phyloP scores from a whole-genome alignment of 1,140 invertebrate species.

The Diorhabda carinulata region DNA sequence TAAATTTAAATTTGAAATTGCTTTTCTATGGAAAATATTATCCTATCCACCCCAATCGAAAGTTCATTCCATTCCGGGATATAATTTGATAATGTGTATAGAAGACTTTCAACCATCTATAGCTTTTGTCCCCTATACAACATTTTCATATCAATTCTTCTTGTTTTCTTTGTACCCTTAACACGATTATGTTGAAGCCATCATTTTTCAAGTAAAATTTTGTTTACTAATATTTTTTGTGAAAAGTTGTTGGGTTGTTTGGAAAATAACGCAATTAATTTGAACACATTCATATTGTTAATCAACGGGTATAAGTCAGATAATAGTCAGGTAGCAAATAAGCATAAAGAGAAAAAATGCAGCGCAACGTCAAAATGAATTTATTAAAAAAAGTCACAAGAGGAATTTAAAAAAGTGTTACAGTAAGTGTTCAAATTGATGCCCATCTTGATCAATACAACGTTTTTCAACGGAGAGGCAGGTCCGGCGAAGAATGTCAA shows the following conservation, averaged over 20 bases:
- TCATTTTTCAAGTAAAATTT: conserved; percentile 21
- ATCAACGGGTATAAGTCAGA: no score
- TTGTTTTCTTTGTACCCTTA: conserved; percentile 11
- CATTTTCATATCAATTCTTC: conserved; percentile 8
- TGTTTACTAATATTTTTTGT: conserved; percentile 18
- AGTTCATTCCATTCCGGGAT: background rate
- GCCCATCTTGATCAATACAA: no score
- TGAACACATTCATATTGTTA: no score
- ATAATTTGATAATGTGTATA: conserved; percentile 15
- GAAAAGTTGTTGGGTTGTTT: background rate
- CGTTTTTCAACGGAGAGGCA: no score
- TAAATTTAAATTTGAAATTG: conserved; percentile 3
- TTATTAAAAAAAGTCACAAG: no score
- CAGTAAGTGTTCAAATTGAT: no score
- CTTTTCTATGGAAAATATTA: background rate
- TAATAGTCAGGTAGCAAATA: no score
- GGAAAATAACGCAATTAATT: background rate
- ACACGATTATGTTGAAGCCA: conserved; percentile 26
- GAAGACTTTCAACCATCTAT: background rate
- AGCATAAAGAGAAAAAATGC: no score
- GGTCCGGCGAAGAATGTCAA: no score
- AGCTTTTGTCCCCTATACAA: background rate
- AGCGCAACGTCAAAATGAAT: no score
- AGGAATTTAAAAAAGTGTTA: no score
- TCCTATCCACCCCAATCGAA: conserved; percentile 1